These are phyloP conservation scores for Sakesphorus luctuosus DNA, from an alignment of 2,113 vertebrate genomes.

Conservation along the genomic window DNA sequence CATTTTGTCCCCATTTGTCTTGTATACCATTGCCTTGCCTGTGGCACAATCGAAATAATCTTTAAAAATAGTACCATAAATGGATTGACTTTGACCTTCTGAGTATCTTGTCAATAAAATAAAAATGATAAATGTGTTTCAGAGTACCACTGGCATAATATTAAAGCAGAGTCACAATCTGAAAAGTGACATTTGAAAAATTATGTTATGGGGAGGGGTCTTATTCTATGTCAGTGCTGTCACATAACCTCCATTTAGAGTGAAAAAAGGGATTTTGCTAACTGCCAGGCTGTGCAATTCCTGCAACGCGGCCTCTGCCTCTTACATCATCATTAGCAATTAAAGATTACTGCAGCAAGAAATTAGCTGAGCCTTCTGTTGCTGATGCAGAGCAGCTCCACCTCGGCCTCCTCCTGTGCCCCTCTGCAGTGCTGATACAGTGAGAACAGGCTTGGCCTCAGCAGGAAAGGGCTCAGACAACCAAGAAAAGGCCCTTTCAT, in stretches of 20 bases:
- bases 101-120: conserved; percentile 65
- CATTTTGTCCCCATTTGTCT: conserved; percentile 55
- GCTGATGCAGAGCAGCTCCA: not conserved
- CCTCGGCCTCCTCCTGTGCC: not conserved
- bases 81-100: conserved; percentile 59
- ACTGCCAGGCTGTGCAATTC: not conserved
- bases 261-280: not conserved
- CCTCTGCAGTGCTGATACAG: not conserved
- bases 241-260: not conserved
- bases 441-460: not conserved
- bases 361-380: conserved; percentile 36
- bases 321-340: conserved; percentile 38
- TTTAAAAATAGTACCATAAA: conserved; percentile 50
- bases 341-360: conserved; percentile 53
- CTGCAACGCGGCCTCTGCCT: not conserved
- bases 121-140: conserved; percentile 48
- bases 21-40: conserved; percentile 38
- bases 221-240: not conserved
- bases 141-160: not conserved
- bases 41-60: conserved; percentile 62
- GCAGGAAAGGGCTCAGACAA: not conserved
- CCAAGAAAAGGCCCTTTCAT: not conserved
- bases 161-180: conserved; percentile 10
- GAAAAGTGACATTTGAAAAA: conserved; percentile 50
- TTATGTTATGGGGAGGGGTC: not conserved